Conservation (phyloP, 1,140 invertebrate genomes). For the Sycophila sp. region DNA sequence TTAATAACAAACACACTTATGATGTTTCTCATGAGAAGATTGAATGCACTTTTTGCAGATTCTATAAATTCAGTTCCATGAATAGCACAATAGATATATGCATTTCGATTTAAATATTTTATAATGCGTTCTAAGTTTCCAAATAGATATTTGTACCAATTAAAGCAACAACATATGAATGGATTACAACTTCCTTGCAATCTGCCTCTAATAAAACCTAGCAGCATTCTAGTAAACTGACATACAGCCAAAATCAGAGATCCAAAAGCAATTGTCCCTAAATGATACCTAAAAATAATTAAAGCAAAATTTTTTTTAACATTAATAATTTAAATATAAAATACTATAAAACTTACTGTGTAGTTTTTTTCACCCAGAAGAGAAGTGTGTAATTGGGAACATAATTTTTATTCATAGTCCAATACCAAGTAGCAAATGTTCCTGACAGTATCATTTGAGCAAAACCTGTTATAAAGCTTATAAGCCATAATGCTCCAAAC, state of each 20-base stretch:
- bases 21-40: conserved; percentile 16
- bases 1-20: background rate
- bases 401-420: conserved; percentile 2
- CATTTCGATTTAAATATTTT: background rate
- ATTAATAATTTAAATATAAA: background rate
- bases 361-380: background rate
- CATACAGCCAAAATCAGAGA: conserved; percentile 10
- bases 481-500: background rate
- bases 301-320: background rate
- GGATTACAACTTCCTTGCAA: background rate
- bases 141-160: conserved; percentile 65
- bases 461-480: background rate
- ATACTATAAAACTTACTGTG: background rate
- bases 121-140: conserved; percentile 83
- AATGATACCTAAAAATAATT: background rate
- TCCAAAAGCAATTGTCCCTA: background rate
- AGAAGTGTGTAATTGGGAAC: background rate
- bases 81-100: conserved; percentile 2
- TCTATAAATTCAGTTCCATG: background rate
- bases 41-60: conserved; percentile 11
- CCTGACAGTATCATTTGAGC: background rate
- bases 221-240: background rate
- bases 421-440: conserved; percentile 6
- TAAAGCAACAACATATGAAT: background rate
- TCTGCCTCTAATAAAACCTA: background rate